Base-by-base conservation (phyloP, 2,888 invertebrate species). In the Liopterus haemorrhoidalis region DNA sequence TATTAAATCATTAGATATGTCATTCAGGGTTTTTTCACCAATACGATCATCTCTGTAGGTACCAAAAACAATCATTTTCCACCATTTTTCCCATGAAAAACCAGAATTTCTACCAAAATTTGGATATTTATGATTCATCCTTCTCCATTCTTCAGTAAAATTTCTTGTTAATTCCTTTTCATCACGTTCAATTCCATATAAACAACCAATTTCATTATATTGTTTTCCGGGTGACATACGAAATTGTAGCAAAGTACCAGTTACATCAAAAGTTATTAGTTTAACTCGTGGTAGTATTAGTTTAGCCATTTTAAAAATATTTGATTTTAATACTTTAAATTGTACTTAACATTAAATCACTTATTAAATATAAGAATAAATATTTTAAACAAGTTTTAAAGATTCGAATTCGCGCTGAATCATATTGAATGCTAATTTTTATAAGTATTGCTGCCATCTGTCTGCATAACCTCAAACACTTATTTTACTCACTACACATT, bases 201-300 rank as follows among this genome's bases (percentile, higher is more conserved):
- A 70, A 4, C 72, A 70, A 3, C 83, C 90, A 43, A 85, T 74
- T 50, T 77, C 71, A 5, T 78, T 74, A 65, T 93, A 93, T 61
- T 84, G 80, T 52, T 81, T 73, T 55, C 82, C 85, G n/a, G 83
- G 81, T 37, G 79, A 71, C 8, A 74, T 68, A 36, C 77, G 74
- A 58, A 88, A 84, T 57, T 79, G 76, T 22, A 93, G 66, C 30
- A 93, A 67, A 0, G 93, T 94, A 55, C 88, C 87, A 9, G 89
- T 92, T 41, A 86, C 83, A 67, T 93, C 93, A 64, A 93, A 90
- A 8, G 93, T 93, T 39, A 93, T 75, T 56, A 88, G 63, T 50
- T 76, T 73, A 21, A 81, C 68, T 30, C 67, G 68, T 32, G 71
- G 64, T 46, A 73, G 56, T 50, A 66, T 68, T 73, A 75, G 73